Percentiles rank a stretch among this genome's conserved stretches.
phyloP scores from a whole-genome alignment of 2,113 vertebrate genomes.

The Pogonocichla stellata region DNA sequence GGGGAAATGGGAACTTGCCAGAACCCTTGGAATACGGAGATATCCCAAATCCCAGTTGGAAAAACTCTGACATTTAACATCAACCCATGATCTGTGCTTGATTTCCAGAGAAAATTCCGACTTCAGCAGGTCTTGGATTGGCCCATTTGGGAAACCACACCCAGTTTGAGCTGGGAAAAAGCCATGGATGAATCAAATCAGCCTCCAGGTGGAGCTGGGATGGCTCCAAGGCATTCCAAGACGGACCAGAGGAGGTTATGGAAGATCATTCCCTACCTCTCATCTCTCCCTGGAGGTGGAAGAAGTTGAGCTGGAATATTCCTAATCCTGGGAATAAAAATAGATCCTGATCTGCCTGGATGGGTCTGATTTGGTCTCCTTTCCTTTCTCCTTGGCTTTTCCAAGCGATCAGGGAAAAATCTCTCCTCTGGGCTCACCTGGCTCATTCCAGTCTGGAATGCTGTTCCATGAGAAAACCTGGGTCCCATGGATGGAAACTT shows the following conservation, averaged over 20 bases:
- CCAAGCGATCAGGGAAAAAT: neutral
- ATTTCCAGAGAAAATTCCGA: neutral
- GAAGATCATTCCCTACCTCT: neutral
- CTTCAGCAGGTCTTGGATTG: neutral
- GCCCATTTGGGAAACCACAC: neutral
- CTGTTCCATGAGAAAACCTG: neutral
- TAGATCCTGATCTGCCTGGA: no score
- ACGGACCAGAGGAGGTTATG: neutral
- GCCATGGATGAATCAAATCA: neutral
- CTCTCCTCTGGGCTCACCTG: neutral
- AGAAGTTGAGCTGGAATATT: neutral
- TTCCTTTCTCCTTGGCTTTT: neutral
- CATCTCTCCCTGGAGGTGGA: neutral
- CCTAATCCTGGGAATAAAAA: neutral
- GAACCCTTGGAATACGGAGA: neutral
- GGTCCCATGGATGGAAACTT: neutral
- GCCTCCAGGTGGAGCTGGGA: fast-evolving
- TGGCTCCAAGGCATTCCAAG: neutral
- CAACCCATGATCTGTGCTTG: no score
- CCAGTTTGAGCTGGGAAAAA: neutral
- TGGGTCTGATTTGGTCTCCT: neutral
- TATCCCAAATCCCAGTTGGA: neutral
- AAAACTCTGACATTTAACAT: neutral
- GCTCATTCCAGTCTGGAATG: neutral
- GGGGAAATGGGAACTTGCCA: neutral